Percentiles rank a stretch among this genome's conserved stretches.
Conservation (phyloP, 2,797 vertebrate species). For the Falco rusticolus region DNA sequence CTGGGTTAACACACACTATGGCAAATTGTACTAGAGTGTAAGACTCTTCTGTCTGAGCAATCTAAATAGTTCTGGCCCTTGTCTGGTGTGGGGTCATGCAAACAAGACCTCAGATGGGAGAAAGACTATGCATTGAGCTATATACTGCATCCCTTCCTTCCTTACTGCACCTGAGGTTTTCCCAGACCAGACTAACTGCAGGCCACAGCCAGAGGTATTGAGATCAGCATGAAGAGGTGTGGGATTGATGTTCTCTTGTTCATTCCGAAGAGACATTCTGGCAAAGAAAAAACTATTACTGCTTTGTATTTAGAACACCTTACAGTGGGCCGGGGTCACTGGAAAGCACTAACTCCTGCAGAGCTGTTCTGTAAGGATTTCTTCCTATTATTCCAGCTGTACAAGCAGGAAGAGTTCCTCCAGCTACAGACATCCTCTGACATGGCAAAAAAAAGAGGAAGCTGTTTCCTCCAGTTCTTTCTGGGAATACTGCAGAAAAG, state of each 20-base stretch:
- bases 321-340: background rate
- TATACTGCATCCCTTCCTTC: background rate
- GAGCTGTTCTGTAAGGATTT: background rate
- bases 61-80: background rate
- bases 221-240: background rate
- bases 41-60: background rate
- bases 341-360: background rate
- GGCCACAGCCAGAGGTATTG: background rate
- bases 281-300: background rate
- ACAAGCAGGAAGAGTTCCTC: background rate
- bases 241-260: background rate
- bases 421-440: background rate
- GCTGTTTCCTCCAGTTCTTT: background rate
- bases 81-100: background rate
- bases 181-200: background rate
- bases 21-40: background rate
- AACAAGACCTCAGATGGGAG: background rate
- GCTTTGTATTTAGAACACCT: background rate
- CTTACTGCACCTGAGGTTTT: background rate
- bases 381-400: background rate
- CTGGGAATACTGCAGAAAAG: background rate
- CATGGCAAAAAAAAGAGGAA: background rate
- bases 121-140: background rate
- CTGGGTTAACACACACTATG: background rate
- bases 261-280: background rate